Base-by-base conservation (phyloP, 1,140 invertebrate species). In the Aphaenogaster rudis region DNA sequence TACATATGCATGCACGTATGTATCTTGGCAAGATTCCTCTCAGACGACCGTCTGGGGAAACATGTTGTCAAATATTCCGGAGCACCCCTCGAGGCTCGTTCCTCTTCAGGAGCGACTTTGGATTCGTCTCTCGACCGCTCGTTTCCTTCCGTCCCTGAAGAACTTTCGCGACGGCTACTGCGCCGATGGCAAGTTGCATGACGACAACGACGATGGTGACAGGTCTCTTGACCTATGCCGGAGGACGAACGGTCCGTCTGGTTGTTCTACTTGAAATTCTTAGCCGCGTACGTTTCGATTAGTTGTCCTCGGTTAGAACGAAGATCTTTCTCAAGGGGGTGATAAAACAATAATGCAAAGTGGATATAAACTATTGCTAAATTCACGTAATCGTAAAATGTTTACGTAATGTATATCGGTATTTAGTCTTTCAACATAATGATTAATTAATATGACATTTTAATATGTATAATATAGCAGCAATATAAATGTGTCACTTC, bases 61-160 rank as follows among this genome's bases (percentile, higher is more conserved):
- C 90, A 86, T 90, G 88, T 92, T 90, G 82, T 91, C 91, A 92
- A 92, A 92, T 92, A 92, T 92, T 90, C 88, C 17, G 21, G 48
- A 48, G 50, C 45, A 69, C 76, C 88, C 80, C 90, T 76, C 21
- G 91, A 90, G 90, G 61, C 88, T 87, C 80, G 80, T 90, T 90
- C 72, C 72, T 91, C 86, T 90, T 91, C 81, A 78, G 81, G 39
- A 76, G 54, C 33, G 79, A 91, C 86, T 91, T 91, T 88, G 64
- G 86, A 92, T 88, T 92, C 86, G 74, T 91, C 88, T 86, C 66
- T 76, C 82, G 78, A 81, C 85, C 79, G 59, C 67, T 88, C 71
- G 74, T 88, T 90, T 87, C 52, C 86, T 89, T 64, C 78, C 84
- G 52, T 78, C 61, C 66, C 77, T 21, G 79, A 87, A 91, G 74